Conservation (phyloP, 2,797 vertebrate genomes). For the Selene dorsalis region DNA sequence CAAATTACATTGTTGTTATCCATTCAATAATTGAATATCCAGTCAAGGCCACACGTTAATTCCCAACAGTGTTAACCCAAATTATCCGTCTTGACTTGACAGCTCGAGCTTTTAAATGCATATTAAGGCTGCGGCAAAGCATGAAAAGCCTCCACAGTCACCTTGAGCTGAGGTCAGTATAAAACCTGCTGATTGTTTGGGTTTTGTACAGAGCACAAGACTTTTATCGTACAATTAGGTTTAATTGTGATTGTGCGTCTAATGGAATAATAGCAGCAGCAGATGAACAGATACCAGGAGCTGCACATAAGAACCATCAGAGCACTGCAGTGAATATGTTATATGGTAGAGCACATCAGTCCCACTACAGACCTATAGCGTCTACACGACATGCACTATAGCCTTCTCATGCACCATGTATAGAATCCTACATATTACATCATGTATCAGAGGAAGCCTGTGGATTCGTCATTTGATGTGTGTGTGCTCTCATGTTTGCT, state of each 20-base stretch:
- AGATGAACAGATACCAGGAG: constrained; percentile 11
- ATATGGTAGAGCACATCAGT: constrained; percentile 6
- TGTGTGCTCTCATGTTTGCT: constrained; percentile 39
- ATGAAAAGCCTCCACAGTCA: constrained; percentile 40
- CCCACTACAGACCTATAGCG: background rate
- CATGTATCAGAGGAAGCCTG: constrained; percentile 32
- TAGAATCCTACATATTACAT: constrained; percentile 25
- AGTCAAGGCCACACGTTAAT: constrained; percentile 35
- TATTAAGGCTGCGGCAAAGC: constrained; percentile 15
- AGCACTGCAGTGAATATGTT: background rate
- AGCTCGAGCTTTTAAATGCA: constrained; percentile 36
- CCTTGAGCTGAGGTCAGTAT: constrained; percentile 71
- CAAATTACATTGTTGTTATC: constrained; percentile 29
- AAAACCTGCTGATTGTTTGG: constrained; percentile 39
- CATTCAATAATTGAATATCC: constrained; percentile 38
- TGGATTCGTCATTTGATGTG: constrained; percentile 46
- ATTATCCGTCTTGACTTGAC: constrained; percentile 30
- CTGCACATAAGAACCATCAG: background rate
- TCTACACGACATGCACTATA: background rate
- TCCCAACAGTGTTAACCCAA: constrained; percentile 28
- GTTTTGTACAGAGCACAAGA: constrained; percentile 37
- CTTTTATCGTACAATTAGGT: constrained; percentile 40
- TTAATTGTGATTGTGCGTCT: constrained; percentile 25
- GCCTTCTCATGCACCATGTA: background rate
- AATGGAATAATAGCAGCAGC: constrained; percentile 21